Base-by-base conservation (phyloP, 2,888 invertebrate species). In the Noctua comes region DNA sequence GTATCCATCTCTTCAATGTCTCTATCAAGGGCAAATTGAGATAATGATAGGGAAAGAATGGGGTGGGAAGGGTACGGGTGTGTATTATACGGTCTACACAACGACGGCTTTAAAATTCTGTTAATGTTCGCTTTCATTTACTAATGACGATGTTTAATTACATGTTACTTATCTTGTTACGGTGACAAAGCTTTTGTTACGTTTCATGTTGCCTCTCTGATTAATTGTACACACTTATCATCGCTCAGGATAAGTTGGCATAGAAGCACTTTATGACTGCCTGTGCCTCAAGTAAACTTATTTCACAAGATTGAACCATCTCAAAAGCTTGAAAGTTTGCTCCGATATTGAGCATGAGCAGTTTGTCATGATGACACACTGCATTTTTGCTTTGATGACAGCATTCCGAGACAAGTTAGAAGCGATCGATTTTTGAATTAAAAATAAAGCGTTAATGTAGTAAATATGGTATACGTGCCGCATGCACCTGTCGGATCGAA, bases 401-500 rank as follows among this genome's bases (percentile, higher is more conserved):
- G 73, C 46, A 64, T 76, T 86, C 86, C 69, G n/a, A 72, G 68
- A 72, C 69, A 76, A 76, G 59, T 66, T 76, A 43, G 31, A 70
- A 46, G 40, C 18, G 24, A 76, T 78, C 46, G 77, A 73, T 62
- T 82, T 81, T 80, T 78, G 65, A 68, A 75, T 74, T 68, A 68
- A 78, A 79, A 78, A 74, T 68, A 62, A 68, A 76, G 68, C 59
- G 71, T 69, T 80, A 82, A 73, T 83, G 80, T 76, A 77, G 69
- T 79, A 78, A 76, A 83, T 79, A 81, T 86, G 68, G 75, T 83
- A 73, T 85, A 80, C 83, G 82, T 85, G 86, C 85, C 77, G 82
- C 88, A 90, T 91, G 88, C 95, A 96, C 96, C 95, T 96, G 96
- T 93, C 94, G 93, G 88, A 92, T 91, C 94, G 92, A 95, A 95